Evolutionary conservation across 1,140 invertebrate species (phyloP), one percentile per base, ranked within the genome.

Genomic region (Eubasilissa regina): DNA sequence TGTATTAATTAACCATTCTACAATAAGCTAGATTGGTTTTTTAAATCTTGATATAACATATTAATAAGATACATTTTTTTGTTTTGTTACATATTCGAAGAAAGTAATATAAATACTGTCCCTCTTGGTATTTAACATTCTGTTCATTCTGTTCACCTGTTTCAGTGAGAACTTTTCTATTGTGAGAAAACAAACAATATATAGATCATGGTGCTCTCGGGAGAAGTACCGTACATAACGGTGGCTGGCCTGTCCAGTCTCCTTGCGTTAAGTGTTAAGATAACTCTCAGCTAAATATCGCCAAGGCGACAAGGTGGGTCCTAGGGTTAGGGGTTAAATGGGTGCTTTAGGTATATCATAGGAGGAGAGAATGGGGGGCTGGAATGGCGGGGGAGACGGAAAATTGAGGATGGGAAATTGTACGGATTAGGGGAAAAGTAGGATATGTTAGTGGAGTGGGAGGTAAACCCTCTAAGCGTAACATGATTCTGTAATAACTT

Each of bases 401-500:
- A 45, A 45, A 4, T 47, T 6, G n/a, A 11, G 64, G 44, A 21
- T 4, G 60, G 64, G 44, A 62, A 62, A 68, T 68, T 45, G 64
- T 47, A 15, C 4, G 45, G 64, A 48, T 68, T 68, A 66, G 44
- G 60, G 3, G 25, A 43, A 43, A 13, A 13, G 60, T 8, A 8
- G 35, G 13, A 43, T n/a, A n/a, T 7, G 10, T 35, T 35, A 35
- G 25, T 35, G 25, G 25, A 6, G 25, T 35, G 6, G 25, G 25
- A 6, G 25, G 25, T 35, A 35, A 35, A 66, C 62, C 62, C 17
- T 35, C 21, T 8, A 47, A 15, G 68, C 74, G 70, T 76, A 74
- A 75, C 77, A 80, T 80, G 77, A 80, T 75, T 77, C 77, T 75
- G 79, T 80, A 80, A 80, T 77, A 80, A 35, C 25, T 35, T 35